Evolutionary conservation across 2,113 vertebrate genomes (phyloP).

Genomic region (Dascyllus trimaculatus): DNA sequence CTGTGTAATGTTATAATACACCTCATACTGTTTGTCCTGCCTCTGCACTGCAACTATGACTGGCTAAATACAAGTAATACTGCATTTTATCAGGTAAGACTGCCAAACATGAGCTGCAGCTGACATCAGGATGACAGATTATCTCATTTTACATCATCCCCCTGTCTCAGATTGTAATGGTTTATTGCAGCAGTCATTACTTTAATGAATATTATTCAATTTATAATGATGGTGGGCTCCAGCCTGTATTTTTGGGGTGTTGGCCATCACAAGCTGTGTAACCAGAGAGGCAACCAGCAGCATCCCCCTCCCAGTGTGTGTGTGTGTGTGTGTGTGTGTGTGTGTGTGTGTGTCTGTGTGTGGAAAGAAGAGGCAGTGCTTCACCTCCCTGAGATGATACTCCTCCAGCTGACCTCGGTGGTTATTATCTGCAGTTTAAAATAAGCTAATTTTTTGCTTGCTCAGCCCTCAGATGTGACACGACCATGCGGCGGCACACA

Average conservation of each 20-base stretch:
- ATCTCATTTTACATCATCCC: background rate
- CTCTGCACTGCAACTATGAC: background rate
- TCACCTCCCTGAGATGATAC: conserved; percentile 47
- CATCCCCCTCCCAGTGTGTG: conserved; percentile 25
- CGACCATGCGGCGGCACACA: conserved; percentile 20
- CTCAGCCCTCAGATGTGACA: conserved; percentile 47
- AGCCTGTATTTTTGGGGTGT: conserved; percentile 64
- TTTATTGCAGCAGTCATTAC: background rate
- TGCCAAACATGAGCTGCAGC: background rate
- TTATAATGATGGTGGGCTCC: conserved; percentile 6
- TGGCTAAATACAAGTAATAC: background rate
- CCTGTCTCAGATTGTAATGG: background rate
- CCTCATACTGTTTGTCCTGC: background rate
- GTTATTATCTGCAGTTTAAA: conserved; percentile 58
- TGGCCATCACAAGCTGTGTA: conserved; percentile 64
- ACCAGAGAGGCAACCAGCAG: conserved; percentile 57
- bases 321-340: conserved; percentile 13
- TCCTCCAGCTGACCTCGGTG: conserved; percentile 53
- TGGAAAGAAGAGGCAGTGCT: background rate
- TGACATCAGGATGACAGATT: background rate
- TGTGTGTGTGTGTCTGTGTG: conserved; percentile 8
- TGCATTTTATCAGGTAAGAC: background rate
- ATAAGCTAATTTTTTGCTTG: conserved; percentile 38
- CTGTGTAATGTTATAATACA: background rate
- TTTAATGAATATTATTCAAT: background rate